These are phyloP conservation scores for Nemurella pictetii DNA, from an alignment of 2,888 invertebrate genomes.

Conservation along the genomic window DNA sequence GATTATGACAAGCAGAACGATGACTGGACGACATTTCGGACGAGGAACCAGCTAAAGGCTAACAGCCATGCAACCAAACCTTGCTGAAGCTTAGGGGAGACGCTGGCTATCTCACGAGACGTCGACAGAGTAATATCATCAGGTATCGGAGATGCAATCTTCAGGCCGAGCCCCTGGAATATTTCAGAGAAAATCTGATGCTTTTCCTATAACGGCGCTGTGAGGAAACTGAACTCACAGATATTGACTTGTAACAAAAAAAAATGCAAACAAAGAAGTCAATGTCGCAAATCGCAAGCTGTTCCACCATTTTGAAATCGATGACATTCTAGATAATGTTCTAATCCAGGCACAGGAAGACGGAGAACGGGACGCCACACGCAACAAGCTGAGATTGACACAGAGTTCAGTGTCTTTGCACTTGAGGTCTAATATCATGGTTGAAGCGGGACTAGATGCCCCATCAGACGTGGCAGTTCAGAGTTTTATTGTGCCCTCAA, in stretches of 20 bases:
- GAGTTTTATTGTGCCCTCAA: background rate
- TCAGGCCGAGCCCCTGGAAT: background rate
- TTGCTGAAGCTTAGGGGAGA: background rate
- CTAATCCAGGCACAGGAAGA: too few species aligned
- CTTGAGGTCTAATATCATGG: background rate
- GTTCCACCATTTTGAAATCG: background rate
- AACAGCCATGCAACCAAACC: background rate
- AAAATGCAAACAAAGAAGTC: background rate
- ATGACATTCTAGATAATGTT: too few species aligned
- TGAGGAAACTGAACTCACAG: background rate
- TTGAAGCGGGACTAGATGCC: background rate
- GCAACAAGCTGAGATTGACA: too few species aligned
- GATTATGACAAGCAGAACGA: too few species aligned
- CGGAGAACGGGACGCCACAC: too few species aligned
- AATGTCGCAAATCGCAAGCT: background rate
- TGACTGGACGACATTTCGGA: background rate
- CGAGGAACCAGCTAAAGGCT: background rate
- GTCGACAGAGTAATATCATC: background rate
- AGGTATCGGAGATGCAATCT: background rate
- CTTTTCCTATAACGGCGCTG: background rate
- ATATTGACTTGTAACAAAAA: background rate
- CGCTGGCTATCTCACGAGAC: background rate
- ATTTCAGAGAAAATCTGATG: background rate
- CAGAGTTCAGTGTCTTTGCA: background rate
- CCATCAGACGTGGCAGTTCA: background rate